Conservation (phyloP, 1,140 invertebrate species). For the Hycleus phaleratus region DNA sequence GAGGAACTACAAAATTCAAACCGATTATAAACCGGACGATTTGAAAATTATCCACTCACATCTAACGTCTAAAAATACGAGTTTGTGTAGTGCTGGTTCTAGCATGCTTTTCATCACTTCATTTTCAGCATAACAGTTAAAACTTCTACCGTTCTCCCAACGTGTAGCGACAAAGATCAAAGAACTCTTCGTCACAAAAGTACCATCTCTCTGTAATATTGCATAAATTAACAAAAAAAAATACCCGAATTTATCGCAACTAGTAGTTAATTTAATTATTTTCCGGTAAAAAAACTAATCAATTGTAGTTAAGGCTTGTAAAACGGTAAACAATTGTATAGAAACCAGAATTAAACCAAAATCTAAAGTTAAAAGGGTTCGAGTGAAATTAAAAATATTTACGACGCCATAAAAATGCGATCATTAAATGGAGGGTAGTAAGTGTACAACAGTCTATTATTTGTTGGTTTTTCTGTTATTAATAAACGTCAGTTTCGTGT, state of each 20-base stretch:
- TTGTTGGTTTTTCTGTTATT: neutral
- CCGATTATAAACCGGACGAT: neutral
- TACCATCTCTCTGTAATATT: constrained; percentile 58
- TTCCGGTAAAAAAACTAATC: no score
- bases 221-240: no score
- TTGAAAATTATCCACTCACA: constrained; percentile 56
- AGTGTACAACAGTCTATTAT: neutral
- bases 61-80: constrained; percentile 65
- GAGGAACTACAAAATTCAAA: constrained; percentile 59
- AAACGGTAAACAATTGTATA: no score
- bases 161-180: constrained; percentile 69
- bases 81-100: constrained; percentile 61
- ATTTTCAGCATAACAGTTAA: constrained; percentile 76
- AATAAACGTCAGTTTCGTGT: constrained; percentile 3
- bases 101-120: constrained; percentile 62
- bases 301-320: no score
- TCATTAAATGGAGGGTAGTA: neutral
- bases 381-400: constrained; percentile 7
- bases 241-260: no score
- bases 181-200: constrained; percentile 67
- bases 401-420: constrained; percentile 2
- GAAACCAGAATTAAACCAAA: no score
- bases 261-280: no score
- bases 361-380: no score
- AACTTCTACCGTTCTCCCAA: constrained; percentile 70